These are phyloP conservation scores for Numenius phaeopus DNA, from an alignment of 2,797 vertebrate genomes.

Conservation along the genomic window DNA sequence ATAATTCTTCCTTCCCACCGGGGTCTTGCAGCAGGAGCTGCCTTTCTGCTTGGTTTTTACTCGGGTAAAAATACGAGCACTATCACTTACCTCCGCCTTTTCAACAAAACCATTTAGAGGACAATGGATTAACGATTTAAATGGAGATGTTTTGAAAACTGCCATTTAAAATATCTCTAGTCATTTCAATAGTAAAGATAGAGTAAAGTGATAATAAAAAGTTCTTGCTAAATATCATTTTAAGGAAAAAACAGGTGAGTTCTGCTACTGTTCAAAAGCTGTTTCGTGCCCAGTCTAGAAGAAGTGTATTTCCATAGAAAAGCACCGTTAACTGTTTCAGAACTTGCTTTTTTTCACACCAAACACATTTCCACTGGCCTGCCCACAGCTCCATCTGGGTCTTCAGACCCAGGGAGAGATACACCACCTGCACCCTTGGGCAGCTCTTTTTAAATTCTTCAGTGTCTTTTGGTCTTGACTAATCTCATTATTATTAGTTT, in stretches of 20 bases:
- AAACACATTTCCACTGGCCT: too few species aligned
- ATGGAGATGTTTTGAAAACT: background rate
- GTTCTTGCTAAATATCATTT: background rate
- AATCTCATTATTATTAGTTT: background rate
- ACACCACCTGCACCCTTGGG: background rate
- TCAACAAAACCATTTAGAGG: background rate
- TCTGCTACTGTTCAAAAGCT: background rate
- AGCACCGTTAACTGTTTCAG: too few species aligned
- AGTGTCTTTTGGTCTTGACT: background rate
- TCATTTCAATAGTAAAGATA: background rate
- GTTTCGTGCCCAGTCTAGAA: background rate
- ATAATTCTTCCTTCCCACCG: background rate
- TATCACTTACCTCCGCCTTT: background rate
- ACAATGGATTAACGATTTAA: accelerated
- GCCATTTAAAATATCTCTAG: background rate
- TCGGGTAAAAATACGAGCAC: background rate
- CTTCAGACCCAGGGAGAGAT: background rate
- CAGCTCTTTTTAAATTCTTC: background rate
- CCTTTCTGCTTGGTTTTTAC: background rate
- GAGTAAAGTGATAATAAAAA: background rate
- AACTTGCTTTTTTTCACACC: background rate
- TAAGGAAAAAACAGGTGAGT: background rate
- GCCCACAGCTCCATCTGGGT: background rate
- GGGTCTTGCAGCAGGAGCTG: background rate
- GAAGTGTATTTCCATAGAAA: background rate